Conservation (phyloP, 1,140 invertebrate genomes). For the Saccostrea echinata region DNA sequence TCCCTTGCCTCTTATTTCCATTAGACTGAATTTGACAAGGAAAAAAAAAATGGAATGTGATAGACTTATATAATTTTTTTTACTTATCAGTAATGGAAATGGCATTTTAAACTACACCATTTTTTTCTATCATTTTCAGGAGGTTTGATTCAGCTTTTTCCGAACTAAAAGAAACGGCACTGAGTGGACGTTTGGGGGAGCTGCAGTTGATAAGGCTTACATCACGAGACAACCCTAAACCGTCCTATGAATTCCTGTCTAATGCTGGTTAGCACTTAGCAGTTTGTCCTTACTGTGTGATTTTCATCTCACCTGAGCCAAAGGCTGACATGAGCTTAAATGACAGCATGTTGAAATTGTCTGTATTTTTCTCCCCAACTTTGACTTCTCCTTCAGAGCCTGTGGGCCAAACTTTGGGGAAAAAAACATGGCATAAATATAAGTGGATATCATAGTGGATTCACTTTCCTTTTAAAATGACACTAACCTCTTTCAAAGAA, state of each 20-base stretch:
- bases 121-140: slow-evolving; percentile 27
- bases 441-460: too few species aligned
- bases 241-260: slow-evolving; percentile 65
- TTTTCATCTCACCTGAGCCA: background rate
- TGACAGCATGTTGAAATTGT: background rate
- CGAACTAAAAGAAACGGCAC: slow-evolving; percentile 35
- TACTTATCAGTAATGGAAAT: too few species aligned
- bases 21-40: too few species aligned
- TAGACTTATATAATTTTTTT: too few species aligned
- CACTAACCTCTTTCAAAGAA: background rate
- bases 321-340: too few species aligned
- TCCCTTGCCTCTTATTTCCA: too few species aligned
- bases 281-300: background rate
- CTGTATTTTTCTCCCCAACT: background rate
- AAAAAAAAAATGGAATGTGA: too few species aligned
- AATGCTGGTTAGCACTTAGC: slow-evolving; percentile 54
- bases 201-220: slow-evolving; percentile 57
- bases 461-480: too few species aligned
- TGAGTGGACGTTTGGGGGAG: slow-evolving; percentile 44
- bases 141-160: slow-evolving; percentile 55
- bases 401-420: too few species aligned
- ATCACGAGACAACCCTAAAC: slow-evolving; percentile 64
- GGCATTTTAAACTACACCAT: too few species aligned
- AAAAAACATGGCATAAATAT: too few species aligned
- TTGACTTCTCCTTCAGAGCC: too few species aligned